Conservation (phyloP, 2,888 invertebrate genomes). For the Lepidochitona cinerea region DNA sequence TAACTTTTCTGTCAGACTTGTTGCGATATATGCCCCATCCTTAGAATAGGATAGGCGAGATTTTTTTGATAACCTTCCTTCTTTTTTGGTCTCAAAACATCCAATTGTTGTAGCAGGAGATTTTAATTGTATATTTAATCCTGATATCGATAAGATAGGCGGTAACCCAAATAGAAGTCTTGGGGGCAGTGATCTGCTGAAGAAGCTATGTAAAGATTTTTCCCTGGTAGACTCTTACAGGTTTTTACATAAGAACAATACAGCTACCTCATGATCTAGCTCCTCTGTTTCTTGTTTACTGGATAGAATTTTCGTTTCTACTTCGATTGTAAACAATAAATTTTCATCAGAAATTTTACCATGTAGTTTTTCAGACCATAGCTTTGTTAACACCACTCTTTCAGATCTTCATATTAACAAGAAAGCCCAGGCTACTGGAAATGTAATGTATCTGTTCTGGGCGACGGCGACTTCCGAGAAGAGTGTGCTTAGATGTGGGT, state of each 20-base stretch:
- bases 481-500: neutral
- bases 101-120: conserved; percentile 8
- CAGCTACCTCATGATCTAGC: neutral
- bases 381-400: neutral
- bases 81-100: neutral
- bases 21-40: conserved; percentile 8
- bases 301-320: conserved; percentile 11
- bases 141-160: conserved; percentile 3
- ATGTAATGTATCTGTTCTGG: conserved; percentile 1
- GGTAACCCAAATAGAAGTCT: neutral
- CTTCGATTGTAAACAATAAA: neutral
- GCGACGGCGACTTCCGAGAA: neutral
- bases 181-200: neutral
- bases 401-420: neutral
- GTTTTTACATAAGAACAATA: neutral
- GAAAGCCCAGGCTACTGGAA: neutral
- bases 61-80: neutral
- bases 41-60: neutral
- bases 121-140: conserved; percentile 7
- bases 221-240: conserved; percentile 3
- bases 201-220: neutral
- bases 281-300: neutral
- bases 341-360: neutral
- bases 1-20: neutral
- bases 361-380: conserved; percentile 6